Percentiles rank a stretch among this genome's conserved stretches.
These are phyloP conservation scores for Platanista minor DNA, from an alignment of 2,113 vertebrate genomes.

Conservation along the genomic window DNA sequence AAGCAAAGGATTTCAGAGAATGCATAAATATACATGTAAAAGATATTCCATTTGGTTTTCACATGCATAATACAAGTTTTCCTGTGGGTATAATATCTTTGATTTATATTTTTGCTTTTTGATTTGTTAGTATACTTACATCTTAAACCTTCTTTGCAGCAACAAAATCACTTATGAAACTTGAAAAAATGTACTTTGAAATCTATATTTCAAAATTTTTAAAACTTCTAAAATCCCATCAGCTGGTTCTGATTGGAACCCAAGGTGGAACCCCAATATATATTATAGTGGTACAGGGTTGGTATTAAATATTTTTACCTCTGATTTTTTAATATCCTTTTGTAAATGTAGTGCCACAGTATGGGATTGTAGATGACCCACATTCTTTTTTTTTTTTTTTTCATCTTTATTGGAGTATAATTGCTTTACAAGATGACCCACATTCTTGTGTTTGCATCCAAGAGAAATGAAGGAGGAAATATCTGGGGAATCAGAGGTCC, in stretches of 20 bases:
- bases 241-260: background rate
- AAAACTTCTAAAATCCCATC: background rate
- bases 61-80: background rate
- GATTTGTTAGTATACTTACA: background rate
- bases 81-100: background rate
- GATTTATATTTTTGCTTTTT: slow-evolving; percentile 18
- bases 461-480: background rate
- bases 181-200: background rate
- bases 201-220: background rate
- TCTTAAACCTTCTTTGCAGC: slow-evolving; percentile 12
- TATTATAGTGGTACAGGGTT: background rate
- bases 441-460: background rate
- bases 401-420: too few species aligned
- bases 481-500: background rate
- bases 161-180: background rate
- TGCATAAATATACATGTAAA: slow-evolving; percentile 13
- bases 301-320: background rate
- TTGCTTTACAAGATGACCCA: background rate
- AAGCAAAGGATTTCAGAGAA: slow-evolving; percentile 3
- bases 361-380: background rate
- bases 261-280: background rate
- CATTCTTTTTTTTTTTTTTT: too few species aligned
- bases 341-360: background rate
- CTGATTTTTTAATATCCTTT: background rate
- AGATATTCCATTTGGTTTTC: background rate